Evolutionary conservation across 2,797 vertebrate genomes (phyloP).

Genomic region (Bradypodion ventrale): DNA sequence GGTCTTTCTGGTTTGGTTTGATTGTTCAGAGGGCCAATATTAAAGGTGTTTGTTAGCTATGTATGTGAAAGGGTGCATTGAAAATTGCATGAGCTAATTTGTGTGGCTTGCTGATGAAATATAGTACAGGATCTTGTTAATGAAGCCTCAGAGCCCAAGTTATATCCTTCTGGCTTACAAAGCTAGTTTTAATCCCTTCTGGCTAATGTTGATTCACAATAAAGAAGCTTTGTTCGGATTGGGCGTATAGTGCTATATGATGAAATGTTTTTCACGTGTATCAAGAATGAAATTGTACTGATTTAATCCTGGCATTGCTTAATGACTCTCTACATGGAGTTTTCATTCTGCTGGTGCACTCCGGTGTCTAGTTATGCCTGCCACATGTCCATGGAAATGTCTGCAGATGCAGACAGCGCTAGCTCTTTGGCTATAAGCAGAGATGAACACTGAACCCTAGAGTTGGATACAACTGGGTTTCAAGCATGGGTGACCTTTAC

Average conservation of each 20-base stretch:
- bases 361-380: not conserved
- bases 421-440: too few relatives aligned
- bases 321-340: not conserved
- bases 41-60: slow-evolving; percentile 49
- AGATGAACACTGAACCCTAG: too few relatives aligned
- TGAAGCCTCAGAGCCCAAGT: not conserved
- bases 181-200: slow-evolving; percentile 19
- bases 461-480: too few relatives aligned
- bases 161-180: not conserved
- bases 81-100: slow-evolving; percentile 56
- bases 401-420: too few relatives aligned
- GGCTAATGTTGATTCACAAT: not conserved
- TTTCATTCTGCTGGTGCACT: too few relatives aligned
- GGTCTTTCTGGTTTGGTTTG: slow-evolving; percentile 42
- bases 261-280: not conserved
- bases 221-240: not conserved
- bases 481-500: too few relatives aligned
- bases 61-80: slow-evolving; percentile 53
- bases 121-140: not conserved
- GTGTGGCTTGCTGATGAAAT: slow-evolving; percentile 17
- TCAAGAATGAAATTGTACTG: not conserved
- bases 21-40: slow-evolving; percentile 15
- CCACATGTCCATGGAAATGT: too few relatives aligned
- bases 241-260: not conserved
- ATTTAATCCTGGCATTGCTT: not conserved